Evolutionary conservation across 1,140 invertebrate species (phyloP).

Genomic region (Trachymyrmex septentrionalis): DNA sequence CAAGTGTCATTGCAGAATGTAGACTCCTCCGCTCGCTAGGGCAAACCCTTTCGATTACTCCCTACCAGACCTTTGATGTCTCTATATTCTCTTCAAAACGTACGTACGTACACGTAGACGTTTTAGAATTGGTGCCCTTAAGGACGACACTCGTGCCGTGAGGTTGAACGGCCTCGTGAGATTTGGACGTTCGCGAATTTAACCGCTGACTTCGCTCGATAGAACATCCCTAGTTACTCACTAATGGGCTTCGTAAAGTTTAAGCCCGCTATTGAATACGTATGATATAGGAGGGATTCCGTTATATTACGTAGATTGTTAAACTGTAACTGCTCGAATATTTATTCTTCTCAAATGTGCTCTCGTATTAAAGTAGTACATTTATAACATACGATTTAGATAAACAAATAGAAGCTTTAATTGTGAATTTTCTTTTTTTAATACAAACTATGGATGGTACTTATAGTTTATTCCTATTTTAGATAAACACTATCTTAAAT

Average conservation of each 20-base stretch:
- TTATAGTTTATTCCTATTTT: too few relatives aligned
- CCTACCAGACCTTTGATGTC: not conserved
- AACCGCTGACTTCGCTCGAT: constrained; percentile 70
- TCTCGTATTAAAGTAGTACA: not conserved
- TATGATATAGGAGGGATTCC: constrained; percentile 29
- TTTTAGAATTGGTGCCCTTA: not conserved
- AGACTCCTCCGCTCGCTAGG: not conserved
- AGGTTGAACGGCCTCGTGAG: constrained; percentile 54
- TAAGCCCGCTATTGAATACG: constrained; percentile 57
- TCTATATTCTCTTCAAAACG: constrained; percentile 20
- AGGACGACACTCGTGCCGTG: constrained; percentile 39
- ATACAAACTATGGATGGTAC: not conserved
- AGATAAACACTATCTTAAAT: too few relatives aligned
- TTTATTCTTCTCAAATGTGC: constrained; percentile 7
- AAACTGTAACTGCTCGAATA: not conserved
- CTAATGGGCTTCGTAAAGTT: constrained; percentile 72
- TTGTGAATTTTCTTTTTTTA: not conserved
- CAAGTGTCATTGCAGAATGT: constrained; percentile 26
- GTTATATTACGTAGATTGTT: constrained; percentile 12
- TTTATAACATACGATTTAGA: not conserved
- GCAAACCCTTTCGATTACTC: constrained; percentile 33
- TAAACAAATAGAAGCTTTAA: not conserved
- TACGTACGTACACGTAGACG: not conserved
- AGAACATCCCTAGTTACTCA: constrained; percentile 43
- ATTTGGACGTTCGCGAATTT: constrained; percentile 69